Evolutionary conservation across 2,888 invertebrate genomes (phyloP).

Genomic region (Athalia rosae): DNA sequence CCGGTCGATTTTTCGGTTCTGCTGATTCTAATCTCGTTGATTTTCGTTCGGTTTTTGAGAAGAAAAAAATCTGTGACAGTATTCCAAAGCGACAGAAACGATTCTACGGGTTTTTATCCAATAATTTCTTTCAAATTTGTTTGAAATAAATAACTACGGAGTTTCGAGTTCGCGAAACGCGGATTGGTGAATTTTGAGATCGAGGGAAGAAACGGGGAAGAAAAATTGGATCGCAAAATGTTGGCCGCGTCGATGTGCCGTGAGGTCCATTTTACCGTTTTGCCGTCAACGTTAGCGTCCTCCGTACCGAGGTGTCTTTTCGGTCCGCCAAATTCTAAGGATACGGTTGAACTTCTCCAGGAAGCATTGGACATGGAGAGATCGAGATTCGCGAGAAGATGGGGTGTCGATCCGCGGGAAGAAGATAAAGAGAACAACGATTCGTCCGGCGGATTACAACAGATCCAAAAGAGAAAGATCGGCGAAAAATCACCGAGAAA

Average conservation of each 20-base stretch:
- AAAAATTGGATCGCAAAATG: constrained; percentile 54
- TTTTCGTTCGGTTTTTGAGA: too few relatives aligned
- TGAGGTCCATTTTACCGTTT: constrained; percentile 66
- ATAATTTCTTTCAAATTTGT: too few relatives aligned
- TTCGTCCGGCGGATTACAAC: background rate
- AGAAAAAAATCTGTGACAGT: too few relatives aligned
- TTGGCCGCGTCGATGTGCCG: constrained; percentile 68
- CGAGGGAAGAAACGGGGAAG: constrained; percentile 29
- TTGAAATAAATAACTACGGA: constrained; percentile 17
- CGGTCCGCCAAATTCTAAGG: constrained; percentile 78
- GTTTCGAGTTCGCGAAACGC: constrained; percentile 2
- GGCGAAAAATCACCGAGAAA: constrained; percentile 62
- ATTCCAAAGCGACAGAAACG: too few relatives aligned
- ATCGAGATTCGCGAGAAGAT: constrained; percentile 77
- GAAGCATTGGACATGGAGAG: constrained; percentile 78
- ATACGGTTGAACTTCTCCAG: constrained; percentile 77
- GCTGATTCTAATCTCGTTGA: background rate
- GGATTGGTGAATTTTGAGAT: background rate
- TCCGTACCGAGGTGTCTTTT: constrained; percentile 76
- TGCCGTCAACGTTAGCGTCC: constrained; percentile 63
- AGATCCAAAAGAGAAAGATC: constrained; percentile 40
- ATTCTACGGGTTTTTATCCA: too few relatives aligned
- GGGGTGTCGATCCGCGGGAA: constrained; percentile 76
- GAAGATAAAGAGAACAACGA: constrained; percentile 69
- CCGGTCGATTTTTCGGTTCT: constrained; percentile 7